phyloP scores from a whole-genome alignment of 1,140 invertebrate species.

The Oncopodura yosiiana region DNA sequence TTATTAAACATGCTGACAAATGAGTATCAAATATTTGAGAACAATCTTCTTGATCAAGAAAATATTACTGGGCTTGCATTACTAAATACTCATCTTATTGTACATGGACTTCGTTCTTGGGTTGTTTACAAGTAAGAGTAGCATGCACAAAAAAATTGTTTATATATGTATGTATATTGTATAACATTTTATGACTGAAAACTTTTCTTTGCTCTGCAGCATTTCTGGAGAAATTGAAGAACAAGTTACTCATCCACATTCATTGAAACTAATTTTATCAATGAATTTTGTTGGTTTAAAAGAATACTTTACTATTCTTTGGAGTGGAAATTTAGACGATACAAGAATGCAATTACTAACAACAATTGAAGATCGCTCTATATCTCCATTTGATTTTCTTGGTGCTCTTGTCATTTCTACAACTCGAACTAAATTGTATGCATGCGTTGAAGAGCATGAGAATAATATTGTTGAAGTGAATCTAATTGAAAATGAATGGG shows the following conservation, averaged over 20 bases:
- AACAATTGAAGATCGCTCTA: constrained; percentile 45
- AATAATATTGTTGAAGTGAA: constrained; percentile 31
- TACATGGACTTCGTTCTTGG: constrained; percentile 47
- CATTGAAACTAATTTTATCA: constrained; percentile 39
- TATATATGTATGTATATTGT: constrained; percentile 6
- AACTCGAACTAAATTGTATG: constrained; percentile 38
- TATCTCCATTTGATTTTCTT: constrained; percentile 61
- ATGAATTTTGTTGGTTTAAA: constrained; percentile 62
- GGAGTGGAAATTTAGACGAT: constrained; percentile 68
- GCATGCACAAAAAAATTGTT: background rate
- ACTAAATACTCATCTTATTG: constrained; percentile 56
- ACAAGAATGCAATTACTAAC: constrained; percentile 56
- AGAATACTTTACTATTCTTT: constrained; percentile 63
- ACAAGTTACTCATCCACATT: constrained; percentile 12
- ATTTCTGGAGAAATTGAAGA: constrained; percentile 32
- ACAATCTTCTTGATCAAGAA: constrained; percentile 63
- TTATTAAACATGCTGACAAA: constrained; percentile 81
- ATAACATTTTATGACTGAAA: constrained; percentile 3
- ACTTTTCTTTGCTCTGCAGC: constrained; percentile 12
- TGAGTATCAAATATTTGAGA: constrained; percentile 73
- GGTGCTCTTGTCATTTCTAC: constrained; percentile 40
- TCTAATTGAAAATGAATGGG: constrained; percentile 38
- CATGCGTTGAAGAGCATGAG: constrained; percentile 38
- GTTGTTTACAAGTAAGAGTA: constrained; percentile 40
- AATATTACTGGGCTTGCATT: constrained; percentile 59